phyloP scores from a whole-genome alignment of 2,113 vertebrate genomes.

The Aptenodytes forsteri region DNA sequence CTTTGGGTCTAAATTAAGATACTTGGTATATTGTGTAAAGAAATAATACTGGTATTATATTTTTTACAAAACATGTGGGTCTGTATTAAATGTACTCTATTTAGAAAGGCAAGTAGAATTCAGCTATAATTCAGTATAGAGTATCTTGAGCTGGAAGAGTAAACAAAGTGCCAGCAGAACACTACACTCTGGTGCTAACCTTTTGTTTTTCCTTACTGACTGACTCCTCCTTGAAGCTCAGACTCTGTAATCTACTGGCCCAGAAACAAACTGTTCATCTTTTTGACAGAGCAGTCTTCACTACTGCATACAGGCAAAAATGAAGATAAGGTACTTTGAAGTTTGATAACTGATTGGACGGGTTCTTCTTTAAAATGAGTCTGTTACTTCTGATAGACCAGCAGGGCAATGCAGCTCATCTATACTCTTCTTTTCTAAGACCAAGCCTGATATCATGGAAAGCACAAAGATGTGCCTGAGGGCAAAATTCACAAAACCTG shows the following conservation, averaged over 20 bases:
- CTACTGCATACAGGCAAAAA: neutral
- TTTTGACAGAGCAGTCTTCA: neutral
- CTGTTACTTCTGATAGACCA: neutral
- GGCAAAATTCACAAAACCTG: neutral
- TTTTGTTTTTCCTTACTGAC: neutral
- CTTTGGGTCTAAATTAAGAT: neutral
- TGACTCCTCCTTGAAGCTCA: neutral
- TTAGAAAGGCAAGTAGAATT: neutral
- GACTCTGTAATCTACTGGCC: slow-evolving; percentile 32
- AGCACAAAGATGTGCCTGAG: neutral
- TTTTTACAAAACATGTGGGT: neutral
- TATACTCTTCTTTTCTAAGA: neutral
- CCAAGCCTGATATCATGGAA: neutral
- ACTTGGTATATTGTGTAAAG: neutral
- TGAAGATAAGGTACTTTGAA: slow-evolving; percentile 38
- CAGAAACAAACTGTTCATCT: slow-evolving; percentile 37
- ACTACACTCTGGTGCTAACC: neutral
- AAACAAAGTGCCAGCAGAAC: neutral
- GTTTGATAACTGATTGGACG: neutral
- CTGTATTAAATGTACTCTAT: neutral
- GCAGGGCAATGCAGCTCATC: neutral
- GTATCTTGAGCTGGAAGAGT: neutral
- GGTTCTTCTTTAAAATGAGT: neutral
- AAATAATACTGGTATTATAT: neutral
- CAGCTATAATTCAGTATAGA: neutral